phyloP scores from a whole-genome alignment of 2,113 vertebrate species.

The Rostratula benghalensis region DNA sequence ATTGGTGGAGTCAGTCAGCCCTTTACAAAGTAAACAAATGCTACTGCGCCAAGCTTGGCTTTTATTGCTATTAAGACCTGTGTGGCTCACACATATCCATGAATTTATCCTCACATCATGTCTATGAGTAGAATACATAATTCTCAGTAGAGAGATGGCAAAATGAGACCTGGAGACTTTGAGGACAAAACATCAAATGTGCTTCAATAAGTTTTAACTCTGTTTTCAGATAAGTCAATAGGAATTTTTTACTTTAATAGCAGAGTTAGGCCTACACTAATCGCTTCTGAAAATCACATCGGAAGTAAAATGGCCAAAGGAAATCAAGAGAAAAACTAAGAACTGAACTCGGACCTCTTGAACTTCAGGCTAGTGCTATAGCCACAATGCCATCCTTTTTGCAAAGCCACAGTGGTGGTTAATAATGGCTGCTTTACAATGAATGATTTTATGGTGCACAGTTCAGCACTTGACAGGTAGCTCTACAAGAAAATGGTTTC shows the following conservation, averaged over 20 bases:
- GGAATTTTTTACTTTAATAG: background rate
- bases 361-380: background rate
- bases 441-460: background rate
- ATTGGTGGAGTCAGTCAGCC: background rate
- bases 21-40: background rate
- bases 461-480: background rate
- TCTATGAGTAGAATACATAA: background rate
- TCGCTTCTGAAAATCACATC: background rate
- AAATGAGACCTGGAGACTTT: background rate
- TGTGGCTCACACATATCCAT: rapidly evolving
- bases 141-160: background rate
- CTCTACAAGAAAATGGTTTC: background rate
- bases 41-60: background rate
- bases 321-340: background rate
- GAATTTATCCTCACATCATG: background rate
- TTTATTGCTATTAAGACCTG: background rate
- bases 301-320: background rate
- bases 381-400: background rate
- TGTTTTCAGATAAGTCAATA: background rate
- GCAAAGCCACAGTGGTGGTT: background rate
- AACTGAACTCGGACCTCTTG: background rate
- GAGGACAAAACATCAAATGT: background rate
- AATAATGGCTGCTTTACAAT: background rate
- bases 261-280: background rate
- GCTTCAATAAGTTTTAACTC: background rate